These are phyloP conservation scores for Nasonia longicornis DNA, from an alignment of 1,140 invertebrate genomes.

Conservation along the genomic window DNA sequence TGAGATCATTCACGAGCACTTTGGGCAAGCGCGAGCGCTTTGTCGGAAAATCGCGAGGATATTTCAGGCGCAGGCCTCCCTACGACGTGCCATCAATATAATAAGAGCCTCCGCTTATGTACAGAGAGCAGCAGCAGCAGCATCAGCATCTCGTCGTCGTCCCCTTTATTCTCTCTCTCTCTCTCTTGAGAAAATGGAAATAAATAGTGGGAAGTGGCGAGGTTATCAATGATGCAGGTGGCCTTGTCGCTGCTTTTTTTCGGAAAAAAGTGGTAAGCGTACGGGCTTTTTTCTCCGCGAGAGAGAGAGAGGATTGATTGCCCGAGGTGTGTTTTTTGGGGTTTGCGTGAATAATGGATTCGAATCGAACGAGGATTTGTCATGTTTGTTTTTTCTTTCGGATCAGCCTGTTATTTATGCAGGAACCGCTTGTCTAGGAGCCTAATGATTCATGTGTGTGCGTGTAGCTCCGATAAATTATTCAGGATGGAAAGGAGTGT, in stretches of 20 bases:
- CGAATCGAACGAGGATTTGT: not conserved
- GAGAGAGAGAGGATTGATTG: not conserved
- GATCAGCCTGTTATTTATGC: not conserved
- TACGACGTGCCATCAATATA: slow-evolving; percentile 51
- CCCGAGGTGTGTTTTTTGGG: not conserved
- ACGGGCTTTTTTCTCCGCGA: not conserved
- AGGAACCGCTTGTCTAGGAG: not conserved
- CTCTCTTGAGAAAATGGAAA: slow-evolving; percentile 52
- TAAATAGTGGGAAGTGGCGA: slow-evolving; percentile 50
- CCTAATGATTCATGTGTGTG: not conserved
- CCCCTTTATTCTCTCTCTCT: slow-evolving; percentile 9
- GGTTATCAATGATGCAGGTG: slow-evolving; percentile 27
- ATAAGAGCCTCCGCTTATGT: slow-evolving; percentile 47
- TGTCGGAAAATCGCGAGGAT: slow-evolving; percentile 61
- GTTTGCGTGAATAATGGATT: not conserved
- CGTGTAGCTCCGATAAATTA: too few relatives aligned
- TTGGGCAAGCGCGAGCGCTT: slow-evolving; percentile 56
- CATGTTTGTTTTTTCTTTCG: not conserved
- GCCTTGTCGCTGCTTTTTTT: not conserved
- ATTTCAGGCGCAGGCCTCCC: slow-evolving; percentile 57
- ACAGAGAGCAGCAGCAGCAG: slow-evolving; percentile 20
- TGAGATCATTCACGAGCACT: slow-evolving; percentile 61
- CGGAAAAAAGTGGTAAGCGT: not conserved
- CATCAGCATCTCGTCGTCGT: not conserved
- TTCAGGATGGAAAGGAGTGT: too few relatives aligned